These are phyloP conservation scores for Zosterops pallidus DNA, from an alignment of 2,113 vertebrate genomes.

Conservation along the genomic window DNA sequence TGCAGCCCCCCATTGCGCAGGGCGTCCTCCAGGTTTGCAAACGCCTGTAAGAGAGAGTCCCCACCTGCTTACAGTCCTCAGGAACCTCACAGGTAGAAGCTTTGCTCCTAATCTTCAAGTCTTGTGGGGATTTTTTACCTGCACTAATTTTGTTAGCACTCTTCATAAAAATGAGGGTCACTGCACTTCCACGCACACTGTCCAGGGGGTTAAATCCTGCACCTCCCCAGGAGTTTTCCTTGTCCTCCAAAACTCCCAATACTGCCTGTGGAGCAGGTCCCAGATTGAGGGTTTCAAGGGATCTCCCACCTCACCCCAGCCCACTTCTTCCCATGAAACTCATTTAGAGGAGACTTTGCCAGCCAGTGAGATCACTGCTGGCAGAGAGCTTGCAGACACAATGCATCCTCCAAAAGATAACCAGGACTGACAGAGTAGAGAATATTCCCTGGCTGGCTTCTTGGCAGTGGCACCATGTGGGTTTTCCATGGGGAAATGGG, in stretches of 20 bases:
- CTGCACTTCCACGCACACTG: accelerated
- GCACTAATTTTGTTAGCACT: background rate
- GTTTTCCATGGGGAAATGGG: background rate
- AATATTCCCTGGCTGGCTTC: background rate
- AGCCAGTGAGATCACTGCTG: background rate
- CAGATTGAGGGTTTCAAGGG: background rate
- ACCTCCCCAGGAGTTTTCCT: background rate
- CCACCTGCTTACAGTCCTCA: background rate
- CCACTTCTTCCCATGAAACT: background rate
- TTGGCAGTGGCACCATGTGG: background rate
- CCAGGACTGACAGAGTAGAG: background rate
- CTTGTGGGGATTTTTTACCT: background rate
- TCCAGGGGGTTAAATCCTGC: background rate
- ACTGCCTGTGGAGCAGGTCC: background rate
- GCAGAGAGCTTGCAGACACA: background rate
- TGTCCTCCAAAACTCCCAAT: background rate
- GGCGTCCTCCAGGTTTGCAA: constrained; percentile 92
- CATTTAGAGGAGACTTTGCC: background rate
- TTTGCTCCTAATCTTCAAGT: background rate
- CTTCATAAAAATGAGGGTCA: background rate
- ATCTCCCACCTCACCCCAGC: background rate
- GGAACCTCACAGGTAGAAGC: background rate
- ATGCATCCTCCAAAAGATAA: background rate
- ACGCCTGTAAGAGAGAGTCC: constrained; percentile 77
- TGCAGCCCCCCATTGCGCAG: constrained; percentile 86